Percentiles rank a stretch among this genome's conserved stretches.
These are phyloP conservation scores for Heliconius charithonia DNA, from an alignment of 2,888 invertebrate species.

Conservation along the genomic window DNA sequence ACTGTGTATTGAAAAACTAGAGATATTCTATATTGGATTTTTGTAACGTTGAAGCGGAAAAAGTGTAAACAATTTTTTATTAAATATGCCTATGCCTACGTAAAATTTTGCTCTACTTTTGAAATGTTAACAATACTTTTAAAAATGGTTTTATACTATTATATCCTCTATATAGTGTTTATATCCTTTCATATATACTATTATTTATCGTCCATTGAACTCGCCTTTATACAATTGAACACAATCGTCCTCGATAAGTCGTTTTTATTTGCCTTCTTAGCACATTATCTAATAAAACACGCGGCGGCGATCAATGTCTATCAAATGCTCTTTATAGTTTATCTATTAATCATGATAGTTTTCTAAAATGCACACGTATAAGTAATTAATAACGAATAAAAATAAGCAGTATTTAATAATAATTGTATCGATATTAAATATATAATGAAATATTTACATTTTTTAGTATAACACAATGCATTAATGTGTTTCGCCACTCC, in stretches of 20 bases:
- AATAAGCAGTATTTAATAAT: background rate
- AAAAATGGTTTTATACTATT: background rate
- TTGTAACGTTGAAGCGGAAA: constrained; percentile 2
- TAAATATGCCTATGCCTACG: background rate
- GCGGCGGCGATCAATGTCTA: constrained; percentile 2
- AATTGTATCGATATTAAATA: background rate
- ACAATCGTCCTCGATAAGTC: constrained; percentile 25
- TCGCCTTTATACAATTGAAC: constrained; percentile 36
- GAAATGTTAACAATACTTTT: background rate
- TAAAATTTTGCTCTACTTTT: background rate
- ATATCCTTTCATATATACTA: background rate
- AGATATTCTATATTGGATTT: constrained; percentile 10
- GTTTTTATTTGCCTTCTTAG: constrained; percentile 17
- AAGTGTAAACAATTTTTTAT: background rate
- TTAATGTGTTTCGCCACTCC: background rate
- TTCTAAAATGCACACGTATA: background rate
- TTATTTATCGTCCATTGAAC: constrained; percentile 43
- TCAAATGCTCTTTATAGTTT: constrained; percentile 3
- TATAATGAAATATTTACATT: too few species aligned
- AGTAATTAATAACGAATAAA: background rate
- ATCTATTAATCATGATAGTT: constrained; percentile 4
- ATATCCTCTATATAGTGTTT: background rate
- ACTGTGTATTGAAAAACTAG: background rate
- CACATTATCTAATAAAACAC: constrained; percentile 15
- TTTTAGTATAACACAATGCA: background rate